Evolutionary conservation across 2,113 vertebrate species (phyloP), one percentile per base, ranked within the genome.

Genomic region (Chauna torquata): DNA sequence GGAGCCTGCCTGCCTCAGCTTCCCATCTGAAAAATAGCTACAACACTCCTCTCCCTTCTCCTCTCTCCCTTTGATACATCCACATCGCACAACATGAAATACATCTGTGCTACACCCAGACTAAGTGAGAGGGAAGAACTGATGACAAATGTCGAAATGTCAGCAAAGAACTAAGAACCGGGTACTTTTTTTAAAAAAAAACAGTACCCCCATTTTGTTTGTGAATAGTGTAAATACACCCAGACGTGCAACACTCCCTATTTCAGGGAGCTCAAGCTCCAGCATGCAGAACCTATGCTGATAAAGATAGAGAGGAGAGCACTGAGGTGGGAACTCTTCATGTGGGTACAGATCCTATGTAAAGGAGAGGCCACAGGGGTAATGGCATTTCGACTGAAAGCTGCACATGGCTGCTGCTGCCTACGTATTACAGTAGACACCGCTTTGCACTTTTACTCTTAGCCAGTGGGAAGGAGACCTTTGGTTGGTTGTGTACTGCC

Each of bases 381-480:
- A 28, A 57, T 42, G 23, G 34, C 49, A 20, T 40, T 50, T 19
- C 34, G 24, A 12, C 23, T 2, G 5, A 77, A 71, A 12, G 62
- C 32, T 65, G 47, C 40, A 45, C 1, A 1, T 36, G 42, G 15
- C 28, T 38, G 20, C 20, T 52, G 25, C 84, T 30, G 34, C 38
- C 20, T 65, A 11, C 12, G 8, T 86, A 36, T 30, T 72, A 40
- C 13, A 27, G 20, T 18, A 66, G 13, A 38, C 25, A 40, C 13
- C 11, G 7, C 2, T 3, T 27, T 57, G 34, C 36, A 16, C 11
- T 40, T 30, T 38, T 0, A 16, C 11, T 40, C 34, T 38, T 0
- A 4, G 42, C 16, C 45, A 50, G 28, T 4, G 9, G 24, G 82
- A 70, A 45, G 57, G 38, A 64, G 17, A 44, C 10, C 34, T 90